A percentile compares a stretch with the other conserved stretches of the same genome.
Evolutionary conservation across 2,888 invertebrate genomes (phyloP).

Genomic region (Platycheirus albimanus): DNA sequence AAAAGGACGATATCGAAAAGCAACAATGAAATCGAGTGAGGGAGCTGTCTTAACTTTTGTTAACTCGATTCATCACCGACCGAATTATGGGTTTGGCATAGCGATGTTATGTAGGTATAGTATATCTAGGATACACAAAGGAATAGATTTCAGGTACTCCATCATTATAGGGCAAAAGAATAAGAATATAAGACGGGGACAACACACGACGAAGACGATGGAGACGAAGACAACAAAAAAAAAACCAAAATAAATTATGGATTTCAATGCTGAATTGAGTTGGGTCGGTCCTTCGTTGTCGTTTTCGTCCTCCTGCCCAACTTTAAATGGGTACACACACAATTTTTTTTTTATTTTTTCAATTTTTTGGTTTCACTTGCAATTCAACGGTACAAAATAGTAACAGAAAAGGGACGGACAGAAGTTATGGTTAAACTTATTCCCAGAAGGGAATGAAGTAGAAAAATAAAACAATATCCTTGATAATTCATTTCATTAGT

Average conservation of each 20-base stretch:
- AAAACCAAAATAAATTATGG: slow-evolving; percentile 40
- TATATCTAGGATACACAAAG: slow-evolving; percentile 24
- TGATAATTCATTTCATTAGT: slow-evolving; percentile 33
- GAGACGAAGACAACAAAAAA: slow-evolving; percentile 5
- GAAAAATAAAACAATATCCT: slow-evolving; percentile 3
- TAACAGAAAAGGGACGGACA: not conserved
- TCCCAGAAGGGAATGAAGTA: slow-evolving; percentile 18
- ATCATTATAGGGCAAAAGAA: slow-evolving; percentile 30
- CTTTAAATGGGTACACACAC: slow-evolving; percentile 53
- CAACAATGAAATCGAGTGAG: slow-evolving; percentile 3
- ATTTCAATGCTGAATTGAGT: slow-evolving; percentile 43
- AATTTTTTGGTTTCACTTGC: slow-evolving; percentile 30
- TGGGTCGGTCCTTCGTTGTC: slow-evolving; percentile 6
- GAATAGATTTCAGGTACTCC: slow-evolving; percentile 30
- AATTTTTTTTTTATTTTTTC: slow-evolving; percentile 33
- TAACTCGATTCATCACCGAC: slow-evolving; percentile 29
- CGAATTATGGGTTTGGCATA: slow-evolving; percentile 30
- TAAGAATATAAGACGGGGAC: too few relatives aligned
- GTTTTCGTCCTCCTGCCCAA: slow-evolving; percentile 25
- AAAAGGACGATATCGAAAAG: not conserved
- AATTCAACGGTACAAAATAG: slow-evolving; percentile 9
- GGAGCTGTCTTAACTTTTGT: slow-evolving; percentile 8
- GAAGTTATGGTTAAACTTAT: slow-evolving; percentile 35
- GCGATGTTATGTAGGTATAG: not conserved
- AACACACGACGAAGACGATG: not conserved